These are phyloP conservation scores for Scaptodrosophila latifasciaeformis DNA, from an alignment of 2,888 invertebrate species.

Conservation along the genomic window DNA sequence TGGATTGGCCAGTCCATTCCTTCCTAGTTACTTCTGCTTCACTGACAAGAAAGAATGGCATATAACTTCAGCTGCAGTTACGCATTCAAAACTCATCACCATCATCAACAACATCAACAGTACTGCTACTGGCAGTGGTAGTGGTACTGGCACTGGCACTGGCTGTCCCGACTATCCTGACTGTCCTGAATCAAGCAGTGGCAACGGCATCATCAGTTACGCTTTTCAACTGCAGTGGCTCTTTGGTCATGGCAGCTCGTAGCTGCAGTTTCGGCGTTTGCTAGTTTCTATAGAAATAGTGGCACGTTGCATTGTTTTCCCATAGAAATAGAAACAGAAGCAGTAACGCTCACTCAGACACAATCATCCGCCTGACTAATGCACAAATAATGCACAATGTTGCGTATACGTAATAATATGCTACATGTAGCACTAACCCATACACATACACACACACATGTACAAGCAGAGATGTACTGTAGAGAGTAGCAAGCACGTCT, in stretches of 20 bases:
- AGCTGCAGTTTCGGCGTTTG: no score
- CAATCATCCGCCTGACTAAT: slow-evolving; percentile 45
- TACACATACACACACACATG: neutral
- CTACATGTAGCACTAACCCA: slow-evolving; percentile 5
- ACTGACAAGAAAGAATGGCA: slow-evolving; percentile 38
- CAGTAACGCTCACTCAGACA: slow-evolving; percentile 28
- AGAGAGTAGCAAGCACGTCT: neutral
- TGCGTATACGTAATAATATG: slow-evolving; percentile 43
- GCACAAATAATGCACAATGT: slow-evolving; percentile 32
- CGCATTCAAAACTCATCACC: slow-evolving; percentile 61
- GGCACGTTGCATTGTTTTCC: slow-evolving; percentile 41
- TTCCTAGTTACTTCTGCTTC: slow-evolving; percentile 21
- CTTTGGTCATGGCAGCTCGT: slow-evolving; percentile 36
- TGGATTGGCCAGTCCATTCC: slow-evolving; percentile 9
- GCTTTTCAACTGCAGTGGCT: slow-evolving; percentile 20
- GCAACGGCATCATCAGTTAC: slow-evolving; percentile 29
- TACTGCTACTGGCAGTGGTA: neutral
- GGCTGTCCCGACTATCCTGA: neutral
- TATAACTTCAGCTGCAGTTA: slow-evolving; percentile 33
- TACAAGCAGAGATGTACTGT: no score
- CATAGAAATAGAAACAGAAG: slow-evolving; percentile 10
- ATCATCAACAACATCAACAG: slow-evolving; percentile 34
- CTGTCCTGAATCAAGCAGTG: slow-evolving; percentile 1
- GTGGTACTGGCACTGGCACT: slow-evolving; percentile 9
- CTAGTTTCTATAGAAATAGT: neutral